Evolutionary conservation across 2,797 vertebrate genomes (phyloP).

Genomic region (Knipowitschia caucasica): DNA sequence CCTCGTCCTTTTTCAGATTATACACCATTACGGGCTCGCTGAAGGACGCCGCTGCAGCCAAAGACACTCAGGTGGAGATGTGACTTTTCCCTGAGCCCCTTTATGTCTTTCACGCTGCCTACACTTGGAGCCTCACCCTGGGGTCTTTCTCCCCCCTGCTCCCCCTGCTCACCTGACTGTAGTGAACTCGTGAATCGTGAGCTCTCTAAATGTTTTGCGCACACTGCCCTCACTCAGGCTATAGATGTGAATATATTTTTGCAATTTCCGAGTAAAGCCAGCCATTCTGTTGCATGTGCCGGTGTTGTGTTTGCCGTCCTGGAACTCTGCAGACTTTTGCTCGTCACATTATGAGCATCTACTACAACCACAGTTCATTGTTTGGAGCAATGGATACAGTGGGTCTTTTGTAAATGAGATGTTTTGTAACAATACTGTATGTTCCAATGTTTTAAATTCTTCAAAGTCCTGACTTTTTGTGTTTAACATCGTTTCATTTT

Average conservation of each 20-base stretch:
- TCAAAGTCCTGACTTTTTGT: too few relatives aligned
- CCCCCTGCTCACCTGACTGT: slow-evolving; percentile 14
- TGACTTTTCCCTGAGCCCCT: slow-evolving; percentile 48
- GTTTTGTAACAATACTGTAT: too few relatives aligned
- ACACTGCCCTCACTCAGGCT: slow-evolving; percentile 1
- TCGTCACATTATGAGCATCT: not conserved
- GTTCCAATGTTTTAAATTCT: too few relatives aligned
- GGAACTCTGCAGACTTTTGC: too few relatives aligned
- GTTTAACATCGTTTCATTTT: too few relatives aligned
- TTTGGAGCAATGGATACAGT: too few relatives aligned
- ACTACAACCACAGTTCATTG: too few relatives aligned
- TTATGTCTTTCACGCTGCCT: slow-evolving; percentile 37
- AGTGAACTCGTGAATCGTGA: slow-evolving; percentile 17
- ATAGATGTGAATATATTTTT: slow-evolving; percentile 1
- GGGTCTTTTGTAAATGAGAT: too few relatives aligned
- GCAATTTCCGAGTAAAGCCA: not conserved
- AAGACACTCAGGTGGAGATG: slow-evolving; percentile 61
- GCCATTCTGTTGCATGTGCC: not conserved
- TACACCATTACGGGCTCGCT: slow-evolving; percentile 64
- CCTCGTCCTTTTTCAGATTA: slow-evolving; percentile 54
- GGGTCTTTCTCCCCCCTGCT: slow-evolving; percentile 6
- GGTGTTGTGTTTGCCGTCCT: not conserved
- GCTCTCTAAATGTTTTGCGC: not conserved
- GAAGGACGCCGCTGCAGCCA: slow-evolving; percentile 48
- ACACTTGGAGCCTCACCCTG: slow-evolving; percentile 19